A percentile compares a stretch with the other conserved stretches of the same genome.
Evolutionary conservation across 2,113 vertebrate species (phyloP).

Genomic region (Sinosuthora webbiana): DNA sequence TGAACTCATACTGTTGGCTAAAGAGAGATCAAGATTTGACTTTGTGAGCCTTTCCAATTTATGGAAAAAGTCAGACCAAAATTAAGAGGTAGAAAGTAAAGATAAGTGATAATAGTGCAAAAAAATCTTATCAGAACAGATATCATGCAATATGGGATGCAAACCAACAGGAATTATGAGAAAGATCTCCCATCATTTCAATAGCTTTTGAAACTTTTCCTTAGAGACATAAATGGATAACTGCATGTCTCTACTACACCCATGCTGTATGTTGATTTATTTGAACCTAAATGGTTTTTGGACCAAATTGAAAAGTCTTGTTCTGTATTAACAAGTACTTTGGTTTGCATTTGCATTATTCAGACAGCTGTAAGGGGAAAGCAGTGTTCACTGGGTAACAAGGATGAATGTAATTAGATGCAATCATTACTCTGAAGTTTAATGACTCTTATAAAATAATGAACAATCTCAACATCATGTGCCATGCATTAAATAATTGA

Average conservation of each 20-base stretch:
- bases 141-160: background rate
- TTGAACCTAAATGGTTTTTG: background rate
- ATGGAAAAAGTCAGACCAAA: background rate
- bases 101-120: background rate
- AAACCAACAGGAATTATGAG: background rate
- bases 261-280: background rate
- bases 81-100: background rate
- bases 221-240: background rate
- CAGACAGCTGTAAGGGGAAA: background rate
- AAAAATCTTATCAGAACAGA: background rate
- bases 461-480: background rate
- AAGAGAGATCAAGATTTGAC: background rate
- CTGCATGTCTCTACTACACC: background rate
- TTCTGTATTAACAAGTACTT: background rate
- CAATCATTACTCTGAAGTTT: background rate
- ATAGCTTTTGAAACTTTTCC: background rate
- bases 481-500: slow-evolving; percentile 35
- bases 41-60: background rate
- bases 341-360: background rate
- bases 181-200: background rate
- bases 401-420: background rate
- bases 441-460: background rate
- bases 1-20: background rate
- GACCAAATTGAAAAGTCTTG: background rate
- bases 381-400: background rate